These are phyloP conservation scores for Cheilosia pagana DNA, from an alignment of 2,888 invertebrate genomes.

Conservation along the genomic window DNA sequence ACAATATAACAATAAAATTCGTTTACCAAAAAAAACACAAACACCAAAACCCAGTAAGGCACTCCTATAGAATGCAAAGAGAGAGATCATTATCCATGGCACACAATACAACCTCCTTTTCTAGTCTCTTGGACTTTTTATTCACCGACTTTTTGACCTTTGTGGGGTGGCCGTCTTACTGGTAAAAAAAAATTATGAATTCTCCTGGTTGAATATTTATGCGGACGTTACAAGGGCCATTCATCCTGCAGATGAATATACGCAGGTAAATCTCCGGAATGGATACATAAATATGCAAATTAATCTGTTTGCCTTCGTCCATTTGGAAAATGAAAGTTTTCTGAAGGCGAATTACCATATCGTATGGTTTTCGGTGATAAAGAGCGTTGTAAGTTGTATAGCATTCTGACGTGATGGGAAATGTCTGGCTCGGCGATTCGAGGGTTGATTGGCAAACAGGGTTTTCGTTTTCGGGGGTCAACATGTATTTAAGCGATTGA, in stretches of 20 bases:
- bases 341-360: slow-evolving; percentile 41
- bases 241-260: slow-evolving; percentile 60
- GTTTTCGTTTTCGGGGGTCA: background rate
- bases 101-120: slow-evolving; percentile 19
- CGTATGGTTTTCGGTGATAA: slow-evolving; percentile 15
- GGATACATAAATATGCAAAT: slow-evolving; percentile 70
- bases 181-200: slow-evolving; percentile 52
- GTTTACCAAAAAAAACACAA: background rate
- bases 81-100: slow-evolving; percentile 44
- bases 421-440: background rate
- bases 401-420: background rate
- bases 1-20: slow-evolving; percentile 4
- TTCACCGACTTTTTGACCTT: slow-evolving; percentile 32
- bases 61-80: slow-evolving; percentile 20
- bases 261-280: slow-evolving; percentile 66
- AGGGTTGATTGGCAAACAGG: background rate
- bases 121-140: background rate
- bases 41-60: background rate
- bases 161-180: background rate
- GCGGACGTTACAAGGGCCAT: slow-evolving; percentile 43
- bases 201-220: slow-evolving; percentile 69
- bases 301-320: slow-evolving; percentile 61
- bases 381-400: background rate
- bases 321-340: slow-evolving; percentile 56
- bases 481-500: background rate